These are phyloP conservation scores for Phyllotis vaccarum DNA, from an alignment of 2,797 vertebrate species.

Conservation along the genomic window DNA sequence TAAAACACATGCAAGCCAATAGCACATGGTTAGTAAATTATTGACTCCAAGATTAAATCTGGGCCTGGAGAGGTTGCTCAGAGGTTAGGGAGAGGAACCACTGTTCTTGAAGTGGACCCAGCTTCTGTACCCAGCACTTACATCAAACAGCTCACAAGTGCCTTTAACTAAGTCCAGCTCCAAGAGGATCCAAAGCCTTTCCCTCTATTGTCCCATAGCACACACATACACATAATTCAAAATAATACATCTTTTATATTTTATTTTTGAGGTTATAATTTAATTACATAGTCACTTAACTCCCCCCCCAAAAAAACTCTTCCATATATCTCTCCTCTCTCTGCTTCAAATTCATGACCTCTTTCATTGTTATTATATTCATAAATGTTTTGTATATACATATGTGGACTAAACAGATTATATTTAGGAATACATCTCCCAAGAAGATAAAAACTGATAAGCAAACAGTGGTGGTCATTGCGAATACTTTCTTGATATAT, in stretches of 20 bases:
- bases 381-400: background rate
- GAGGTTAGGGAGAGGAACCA: background rate
- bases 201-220: background rate
- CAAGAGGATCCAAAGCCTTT: background rate
- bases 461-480: background rate
- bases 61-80: background rate
- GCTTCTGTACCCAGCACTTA: background rate
- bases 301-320: background rate
- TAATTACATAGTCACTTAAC: background rate
- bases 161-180: background rate
- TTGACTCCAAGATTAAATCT: background rate
- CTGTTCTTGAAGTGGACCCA: background rate
- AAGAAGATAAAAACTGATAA: background rate
- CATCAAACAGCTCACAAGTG: background rate
- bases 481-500: background rate
- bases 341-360: background rate
- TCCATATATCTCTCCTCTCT: background rate
- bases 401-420: background rate
- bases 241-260: background rate
- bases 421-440: background rate
- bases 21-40: background rate
- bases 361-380: background rate
- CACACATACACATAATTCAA: background rate
- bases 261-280: background rate
- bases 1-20: conserved; percentile 2